A percentile compares a stretch with the other conserved stretches of the same genome.
Evolutionary conservation across 2,113 vertebrate genomes (phyloP).

Genomic region (Aptenodytes forsteri): DNA sequence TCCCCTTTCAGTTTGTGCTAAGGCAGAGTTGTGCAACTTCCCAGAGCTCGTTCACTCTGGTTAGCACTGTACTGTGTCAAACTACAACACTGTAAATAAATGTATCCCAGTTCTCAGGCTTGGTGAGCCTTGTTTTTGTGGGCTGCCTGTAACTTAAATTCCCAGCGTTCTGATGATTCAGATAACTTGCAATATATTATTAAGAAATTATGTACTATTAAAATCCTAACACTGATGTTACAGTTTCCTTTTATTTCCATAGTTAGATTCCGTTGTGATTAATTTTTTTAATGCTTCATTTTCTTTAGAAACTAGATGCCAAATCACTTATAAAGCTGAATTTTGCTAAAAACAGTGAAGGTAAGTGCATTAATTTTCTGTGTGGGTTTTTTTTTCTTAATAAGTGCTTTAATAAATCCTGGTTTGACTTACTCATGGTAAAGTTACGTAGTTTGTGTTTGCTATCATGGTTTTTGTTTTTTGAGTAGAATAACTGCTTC

Average conservation of each 20-base stretch:
- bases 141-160: not conserved
- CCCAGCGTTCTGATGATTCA: conserved; percentile 11
- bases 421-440: not conserved
- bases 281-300: not conserved
- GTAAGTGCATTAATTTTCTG: conserved; percentile 71
- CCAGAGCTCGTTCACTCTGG: not conserved
- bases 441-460: not conserved
- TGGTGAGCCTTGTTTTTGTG: not conserved
- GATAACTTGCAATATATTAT: not conserved
- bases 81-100: not conserved
- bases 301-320: conserved; percentile 89
- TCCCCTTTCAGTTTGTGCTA: not conserved
- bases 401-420: not conserved
- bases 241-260: not conserved
- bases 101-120: not conserved
- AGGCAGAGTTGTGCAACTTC: not conserved
- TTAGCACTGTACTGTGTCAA: not conserved
- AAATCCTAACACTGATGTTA: not conserved
- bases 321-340: conserved; percentile 94
- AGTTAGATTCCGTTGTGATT: not conserved
- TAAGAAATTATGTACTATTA: not conserved
- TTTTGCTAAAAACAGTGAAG: conserved; percentile 91
- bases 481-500: not conserved
- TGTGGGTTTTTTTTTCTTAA: not conserved
- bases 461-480: not conserved